phyloP scores from a whole-genome alignment of 2,888 invertebrate species.

The Lagria hirta region DNA sequence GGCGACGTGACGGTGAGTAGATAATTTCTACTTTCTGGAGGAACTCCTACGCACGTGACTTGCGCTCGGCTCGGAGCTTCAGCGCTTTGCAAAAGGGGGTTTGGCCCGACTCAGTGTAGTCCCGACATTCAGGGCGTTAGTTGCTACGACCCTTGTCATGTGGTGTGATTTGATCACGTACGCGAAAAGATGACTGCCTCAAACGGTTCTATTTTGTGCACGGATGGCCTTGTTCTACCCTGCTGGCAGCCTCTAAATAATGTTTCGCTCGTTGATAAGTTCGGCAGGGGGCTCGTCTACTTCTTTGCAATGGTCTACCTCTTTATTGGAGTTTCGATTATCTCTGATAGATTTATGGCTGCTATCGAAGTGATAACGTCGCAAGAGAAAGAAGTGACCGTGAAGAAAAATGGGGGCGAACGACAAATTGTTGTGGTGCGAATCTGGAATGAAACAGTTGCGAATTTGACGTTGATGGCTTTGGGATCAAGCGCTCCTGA shows the following conservation, averaged over 20 bases:
- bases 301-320: conserved; percentile 87
- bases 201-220: conserved; percentile 58
- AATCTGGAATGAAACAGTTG: conserved; percentile 99
- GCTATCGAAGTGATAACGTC: conserved; percentile 97
- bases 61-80: conserved; percentile 38
- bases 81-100: conserved; percentile 41
- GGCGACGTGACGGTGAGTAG: too few species aligned
- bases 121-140: conserved; percentile 32
- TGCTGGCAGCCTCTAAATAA: conserved; percentile 83
- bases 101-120: conserved; percentile 37
- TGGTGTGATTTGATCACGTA: conserved; percentile 8
- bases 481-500: conserved; percentile 98
- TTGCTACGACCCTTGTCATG: conserved; percentile 30
- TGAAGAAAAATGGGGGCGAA: conserved; percentile 86
- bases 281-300: conserved; percentile 87
- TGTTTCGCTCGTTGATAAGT: conserved; percentile 72
- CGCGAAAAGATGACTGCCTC: conserved; percentile 15
- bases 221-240: conserved; percentile 83
- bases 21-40: too few species aligned
- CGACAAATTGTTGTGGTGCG: conserved; percentile 87
- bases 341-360: conserved; percentile 99
- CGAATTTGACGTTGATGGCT: conserved; percentile 98
- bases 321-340: conserved; percentile 98
- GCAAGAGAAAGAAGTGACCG: conserved; percentile 90
- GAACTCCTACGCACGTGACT: conserved; percentile 5